phyloP scores from a whole-genome alignment of 2,113 vertebrate species.

The Empidonax alnorum region DNA sequence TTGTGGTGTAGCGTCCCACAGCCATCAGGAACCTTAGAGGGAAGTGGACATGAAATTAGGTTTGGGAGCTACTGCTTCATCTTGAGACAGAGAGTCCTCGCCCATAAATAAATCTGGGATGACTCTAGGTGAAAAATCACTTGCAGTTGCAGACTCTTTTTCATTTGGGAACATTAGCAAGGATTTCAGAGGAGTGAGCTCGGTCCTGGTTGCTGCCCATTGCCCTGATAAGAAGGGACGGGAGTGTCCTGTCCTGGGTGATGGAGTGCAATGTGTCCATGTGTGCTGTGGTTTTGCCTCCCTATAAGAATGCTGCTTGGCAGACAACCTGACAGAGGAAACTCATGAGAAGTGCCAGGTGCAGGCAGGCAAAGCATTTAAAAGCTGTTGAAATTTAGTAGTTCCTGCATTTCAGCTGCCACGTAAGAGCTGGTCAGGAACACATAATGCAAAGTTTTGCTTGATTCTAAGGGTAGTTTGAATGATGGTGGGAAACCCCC shows the following conservation, averaged over 20 bases:
- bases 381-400: neutral
- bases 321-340: fast-evolving
- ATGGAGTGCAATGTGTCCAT: fast-evolving
- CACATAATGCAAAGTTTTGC: fast-evolving
- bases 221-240: fast-evolving
- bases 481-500: neutral
- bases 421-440: neutral
- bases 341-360: fast-evolving
- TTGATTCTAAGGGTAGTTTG: neutral
- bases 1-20: neutral
- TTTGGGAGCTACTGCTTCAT: neutral
- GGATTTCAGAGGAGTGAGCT: neutral
- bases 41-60: neutral
- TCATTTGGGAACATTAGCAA: fast-evolving
- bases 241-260: fast-evolving
- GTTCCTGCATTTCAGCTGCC: neutral
- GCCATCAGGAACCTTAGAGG: neutral
- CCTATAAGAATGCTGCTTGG: fast-evolving
- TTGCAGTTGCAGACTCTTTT: neutral
- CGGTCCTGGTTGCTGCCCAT: fast-evolving
- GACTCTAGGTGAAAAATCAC: neutral
- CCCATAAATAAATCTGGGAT: neutral
- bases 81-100: neutral
- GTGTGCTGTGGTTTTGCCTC: fast-evolving
- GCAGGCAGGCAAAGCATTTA: neutral